Conservation (phyloP, 2,797 vertebrate species). For the Acipenser ruthenus region DNA sequence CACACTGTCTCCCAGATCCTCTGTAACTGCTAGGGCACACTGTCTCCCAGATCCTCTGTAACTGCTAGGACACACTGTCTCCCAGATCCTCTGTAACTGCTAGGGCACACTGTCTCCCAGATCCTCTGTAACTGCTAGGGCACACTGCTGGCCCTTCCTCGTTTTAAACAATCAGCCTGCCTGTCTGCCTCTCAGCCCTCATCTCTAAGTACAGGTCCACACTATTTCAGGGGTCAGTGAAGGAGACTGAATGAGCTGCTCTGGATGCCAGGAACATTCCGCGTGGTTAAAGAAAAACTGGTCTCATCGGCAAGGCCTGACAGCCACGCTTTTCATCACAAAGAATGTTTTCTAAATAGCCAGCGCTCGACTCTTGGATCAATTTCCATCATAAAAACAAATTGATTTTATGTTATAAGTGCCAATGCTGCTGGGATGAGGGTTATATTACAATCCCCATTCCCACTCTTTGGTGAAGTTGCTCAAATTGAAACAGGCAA, state of each 20-base stretch:
- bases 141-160: too few species aligned
- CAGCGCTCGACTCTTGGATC: conserved; percentile 16
- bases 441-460: conserved; percentile 8
- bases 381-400: conserved; percentile 19
- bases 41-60: too few species aligned
- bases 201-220: neutral
- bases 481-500: conserved; percentile 8
- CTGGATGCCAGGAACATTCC: neutral
- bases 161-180: neutral
- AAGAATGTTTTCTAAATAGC: conserved; percentile 18
- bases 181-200: neutral
- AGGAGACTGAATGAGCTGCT: neutral
- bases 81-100: too few species aligned
- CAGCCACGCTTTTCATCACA: conserved; percentile 15
- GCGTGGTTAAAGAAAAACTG: neutral
- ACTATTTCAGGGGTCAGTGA: conserved; percentile 3
- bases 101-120: too few species aligned
- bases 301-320: conserved; percentile 4
- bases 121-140: too few species aligned
- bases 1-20: too few species aligned
- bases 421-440: conserved; percentile 16
- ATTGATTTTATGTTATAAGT: conserved; percentile 23
- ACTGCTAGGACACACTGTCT: too few species aligned
- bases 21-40: too few species aligned
- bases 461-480: neutral